Percentiles rank a stretch among this genome's conserved stretches.
phyloP scores from a whole-genome alignment of 2,888 invertebrate genomes.

The Pristionchus fissidentatus region DNA sequence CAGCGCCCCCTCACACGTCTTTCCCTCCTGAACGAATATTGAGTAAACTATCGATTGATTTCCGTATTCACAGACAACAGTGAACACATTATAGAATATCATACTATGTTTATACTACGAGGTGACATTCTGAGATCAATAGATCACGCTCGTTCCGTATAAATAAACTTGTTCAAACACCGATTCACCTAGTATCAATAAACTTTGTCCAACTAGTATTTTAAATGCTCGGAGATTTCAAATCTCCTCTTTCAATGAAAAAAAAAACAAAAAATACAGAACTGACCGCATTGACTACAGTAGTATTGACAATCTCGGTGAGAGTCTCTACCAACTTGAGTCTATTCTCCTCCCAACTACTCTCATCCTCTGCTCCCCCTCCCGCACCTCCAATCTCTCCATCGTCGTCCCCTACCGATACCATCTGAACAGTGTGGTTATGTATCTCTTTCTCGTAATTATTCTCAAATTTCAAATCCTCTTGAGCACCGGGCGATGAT shows the following conservation, averaged over 20 bases:
- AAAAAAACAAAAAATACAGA: not conserved
- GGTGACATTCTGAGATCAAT: not conserved
- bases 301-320: slow-evolving; percentile 7
- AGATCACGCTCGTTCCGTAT: too few relatives aligned
- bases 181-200: too few relatives aligned
- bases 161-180: too few relatives aligned
- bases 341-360: slow-evolving; percentile 49
- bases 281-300: not conserved
- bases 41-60: too few relatives aligned
- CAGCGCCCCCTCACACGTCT: slow-evolving; percentile 44
- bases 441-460: not conserved
- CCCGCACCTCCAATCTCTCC: not conserved
- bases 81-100: too few relatives aligned
- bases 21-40: slow-evolving; percentile 33
- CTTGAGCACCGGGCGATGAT: too few relatives aligned
- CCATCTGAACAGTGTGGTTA: not conserved
- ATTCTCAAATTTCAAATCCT: too few relatives aligned
- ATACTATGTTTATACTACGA: not conserved
- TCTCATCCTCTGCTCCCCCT: slow-evolving; percentile 15
- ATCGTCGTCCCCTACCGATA: slow-evolving; percentile 6
- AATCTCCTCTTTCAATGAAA: not conserved
- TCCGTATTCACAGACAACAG: too few relatives aligned
- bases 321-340: not conserved
- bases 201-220: too few relatives aligned
- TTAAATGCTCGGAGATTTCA: too few relatives aligned